Evolutionary conservation across 2,888 invertebrate species (phyloP), one percentile per base, ranked within the genome.

Genomic region (Protula sp.): DNA sequence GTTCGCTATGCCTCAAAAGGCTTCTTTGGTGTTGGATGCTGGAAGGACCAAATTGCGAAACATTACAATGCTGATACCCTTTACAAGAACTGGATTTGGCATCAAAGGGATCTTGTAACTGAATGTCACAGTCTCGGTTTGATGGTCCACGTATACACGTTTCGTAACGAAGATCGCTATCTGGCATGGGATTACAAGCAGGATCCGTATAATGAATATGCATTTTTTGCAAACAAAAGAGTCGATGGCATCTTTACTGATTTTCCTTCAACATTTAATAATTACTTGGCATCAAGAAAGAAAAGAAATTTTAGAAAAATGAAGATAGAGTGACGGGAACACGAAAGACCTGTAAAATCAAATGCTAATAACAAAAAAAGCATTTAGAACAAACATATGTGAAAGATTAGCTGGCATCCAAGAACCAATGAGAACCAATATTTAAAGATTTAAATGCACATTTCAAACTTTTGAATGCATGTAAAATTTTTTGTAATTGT

Each of bases 211-310:
- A n/a, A 56, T 14, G 67, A 69, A 38, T 57, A 57, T 30, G 54
- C 55, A 5, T 22, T 58, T 30, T 69, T 61, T 52, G 31, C 65
- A 9, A 28, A 45, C 14, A 52, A 66, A 29, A 60, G 61, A n/a
- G 55, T 68, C n/a, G 69, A 72, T 55, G 72, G 69, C 3, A 54
- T 62, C 47, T 70, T 72, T 48, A 69, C 67, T 9, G 72, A 72
- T 57, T 71, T 70, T 55, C 68, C 72, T 1, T 48, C 24, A 3
- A 61, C 57, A 45, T 45, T 50, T 19, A 22, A 47, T 9, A 59
- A 50, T 22, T 65, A 59, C 31, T 30, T 67, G 38, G 38, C n/a
- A n/a, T n/a, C n/a, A n/a, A n/a, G n/a, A n/a, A n/a, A n/a, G n/a
- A n/a, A n/a, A n/a, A n/a, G n/a, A n/a, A n/a, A n/a, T n/a, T n/a